Conservation (phyloP, 2,797 vertebrate species). For the Sparidentex hasta region DNA sequence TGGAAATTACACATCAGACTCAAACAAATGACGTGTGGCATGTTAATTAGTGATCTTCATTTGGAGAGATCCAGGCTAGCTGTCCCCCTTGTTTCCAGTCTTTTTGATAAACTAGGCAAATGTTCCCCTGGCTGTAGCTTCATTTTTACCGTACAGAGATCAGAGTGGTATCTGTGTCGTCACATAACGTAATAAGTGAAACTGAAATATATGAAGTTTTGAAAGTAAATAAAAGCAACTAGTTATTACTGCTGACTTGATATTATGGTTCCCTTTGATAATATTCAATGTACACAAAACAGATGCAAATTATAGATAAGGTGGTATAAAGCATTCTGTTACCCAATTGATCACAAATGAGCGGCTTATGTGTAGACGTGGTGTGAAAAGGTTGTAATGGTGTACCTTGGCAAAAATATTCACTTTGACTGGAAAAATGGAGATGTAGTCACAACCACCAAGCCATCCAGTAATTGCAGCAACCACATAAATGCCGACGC, state of each 20-base stretch:
- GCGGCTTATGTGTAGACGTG: neutral
- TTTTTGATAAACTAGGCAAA: neutral
- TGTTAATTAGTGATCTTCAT: too few species aligned
- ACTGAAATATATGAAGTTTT: neutral
- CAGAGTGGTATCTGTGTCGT: neutral
- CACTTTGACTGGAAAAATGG: neutral
- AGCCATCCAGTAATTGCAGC: slow-evolving; percentile 16
- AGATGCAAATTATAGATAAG: neutral
- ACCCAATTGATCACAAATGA: neutral
- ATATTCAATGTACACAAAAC: neutral
- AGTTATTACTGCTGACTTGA: neutral
- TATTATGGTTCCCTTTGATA: neutral
- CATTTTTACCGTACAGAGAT: neutral
- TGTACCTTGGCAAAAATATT: neutral
- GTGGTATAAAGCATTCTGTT: neutral
- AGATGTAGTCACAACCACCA: slow-evolving; percentile 21
- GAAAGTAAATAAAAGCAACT: neutral
- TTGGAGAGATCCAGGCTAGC: neutral
- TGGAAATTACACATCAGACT: neutral
- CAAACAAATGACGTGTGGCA: neutral
- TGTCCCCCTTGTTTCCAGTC: neutral
- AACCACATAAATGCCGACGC: slow-evolving; percentile 6
- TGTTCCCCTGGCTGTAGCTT: neutral
- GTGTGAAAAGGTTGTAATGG: neutral
- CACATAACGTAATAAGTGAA: neutral